Percentiles rank a stretch among this genome's conserved stretches.
Conservation (phyloP, 2,888 invertebrate species). For the Megalurothrips usitatus region DNA sequence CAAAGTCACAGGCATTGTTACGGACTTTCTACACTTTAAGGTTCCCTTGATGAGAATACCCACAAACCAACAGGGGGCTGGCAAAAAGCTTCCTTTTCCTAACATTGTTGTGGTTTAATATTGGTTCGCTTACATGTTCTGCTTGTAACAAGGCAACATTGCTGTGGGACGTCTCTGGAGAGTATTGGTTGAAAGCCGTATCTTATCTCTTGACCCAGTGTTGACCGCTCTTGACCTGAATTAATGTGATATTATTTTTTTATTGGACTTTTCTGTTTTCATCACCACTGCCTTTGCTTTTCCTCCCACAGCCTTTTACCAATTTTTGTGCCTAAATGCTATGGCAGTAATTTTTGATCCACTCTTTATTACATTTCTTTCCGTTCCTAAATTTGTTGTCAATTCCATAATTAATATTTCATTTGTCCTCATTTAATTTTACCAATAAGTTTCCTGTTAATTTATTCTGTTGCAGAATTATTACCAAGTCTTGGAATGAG, state of each 20-base stretch:
- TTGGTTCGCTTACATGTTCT: no score
- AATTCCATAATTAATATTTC: background rate
- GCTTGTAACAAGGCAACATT: no score
- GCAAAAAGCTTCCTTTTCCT: no score
- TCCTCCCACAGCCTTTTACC: background rate
- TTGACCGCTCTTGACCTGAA: constrained; percentile 20
- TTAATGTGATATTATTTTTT: constrained; percentile 4
- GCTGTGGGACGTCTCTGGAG: background rate
- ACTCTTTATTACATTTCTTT: no score
- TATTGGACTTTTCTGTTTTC: background rate
- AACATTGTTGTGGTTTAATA: no score
- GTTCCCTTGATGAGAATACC: no score
- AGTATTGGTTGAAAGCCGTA: background rate
- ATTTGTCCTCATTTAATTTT: background rate
- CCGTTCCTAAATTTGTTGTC: background rate
- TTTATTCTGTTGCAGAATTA: background rate
- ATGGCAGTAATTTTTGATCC: background rate
- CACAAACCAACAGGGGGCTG: no score
- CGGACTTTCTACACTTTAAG: no score
- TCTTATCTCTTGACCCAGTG: constrained; percentile 17
- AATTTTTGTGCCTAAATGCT: background rate
- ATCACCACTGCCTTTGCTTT: background rate
- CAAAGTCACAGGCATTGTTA: no score
- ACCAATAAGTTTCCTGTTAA: no score
- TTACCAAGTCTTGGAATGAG: background rate